Conservation (phyloP, 2,888 invertebrate species). For the Bedellia somnulentella region DNA sequence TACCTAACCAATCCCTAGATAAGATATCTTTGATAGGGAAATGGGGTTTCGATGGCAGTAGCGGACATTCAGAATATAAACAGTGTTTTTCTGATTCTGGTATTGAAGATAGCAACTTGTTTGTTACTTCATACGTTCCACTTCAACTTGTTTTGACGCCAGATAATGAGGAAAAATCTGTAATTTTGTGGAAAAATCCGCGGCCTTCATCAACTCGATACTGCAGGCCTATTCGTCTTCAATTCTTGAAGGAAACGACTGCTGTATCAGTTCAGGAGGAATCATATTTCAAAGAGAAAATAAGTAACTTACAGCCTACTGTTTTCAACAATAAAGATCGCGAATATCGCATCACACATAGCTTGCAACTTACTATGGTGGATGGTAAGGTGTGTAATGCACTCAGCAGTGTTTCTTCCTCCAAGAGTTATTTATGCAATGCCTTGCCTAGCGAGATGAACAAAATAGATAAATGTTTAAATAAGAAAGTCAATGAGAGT, state of each 20-base stretch:
- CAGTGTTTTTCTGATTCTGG: conserved; percentile 3
- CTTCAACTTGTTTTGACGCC: conserved; percentile 2
- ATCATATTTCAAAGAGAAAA: background rate
- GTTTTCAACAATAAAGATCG: background rate
- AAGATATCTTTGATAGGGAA: conserved; percentile 8
- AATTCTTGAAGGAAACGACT: conserved; percentile 1
- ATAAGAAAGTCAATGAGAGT: background rate
- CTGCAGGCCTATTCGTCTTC: conserved; percentile 1
- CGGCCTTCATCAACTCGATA: conserved; percentile 8
- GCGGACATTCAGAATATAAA: conserved; percentile 10
- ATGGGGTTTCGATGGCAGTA: conserved; percentile 10
- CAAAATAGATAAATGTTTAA: conserved; percentile 2
- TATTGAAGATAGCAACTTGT: conserved; percentile 5
- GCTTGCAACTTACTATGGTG: conserved; percentile 2
- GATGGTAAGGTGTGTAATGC: conserved; percentile 3
- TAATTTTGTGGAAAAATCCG: background rate
- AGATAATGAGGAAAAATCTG: background rate
- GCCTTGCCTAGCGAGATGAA: conserved; percentile 1
- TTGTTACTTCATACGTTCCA: conserved; percentile 8
- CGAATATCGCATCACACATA: background rate
- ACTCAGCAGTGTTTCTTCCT: conserved; percentile 1
- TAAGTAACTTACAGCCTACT: conserved; percentile 1
- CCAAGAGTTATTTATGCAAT: background rate
- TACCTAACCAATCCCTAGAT: conserved; percentile 1
- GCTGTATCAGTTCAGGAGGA: background rate